These are phyloP conservation scores for Ptiloglossa arizonensis DNA, from an alignment of 1,140 invertebrate species.

Conservation along the genomic window DNA sequence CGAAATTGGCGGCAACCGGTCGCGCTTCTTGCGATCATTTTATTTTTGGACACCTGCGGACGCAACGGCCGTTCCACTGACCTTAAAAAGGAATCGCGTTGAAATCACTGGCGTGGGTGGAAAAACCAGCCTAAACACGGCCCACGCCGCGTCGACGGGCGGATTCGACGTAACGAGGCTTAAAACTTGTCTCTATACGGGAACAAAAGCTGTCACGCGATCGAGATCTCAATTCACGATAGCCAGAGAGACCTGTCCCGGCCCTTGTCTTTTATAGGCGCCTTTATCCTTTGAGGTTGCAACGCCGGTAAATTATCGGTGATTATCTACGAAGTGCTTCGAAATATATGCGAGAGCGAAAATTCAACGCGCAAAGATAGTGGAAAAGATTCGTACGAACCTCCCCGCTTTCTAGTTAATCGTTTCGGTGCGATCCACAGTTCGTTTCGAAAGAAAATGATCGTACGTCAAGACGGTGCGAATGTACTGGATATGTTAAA, in stretches of 20 bases:
- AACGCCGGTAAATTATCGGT: not conserved
- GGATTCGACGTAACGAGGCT: constrained; percentile 24
- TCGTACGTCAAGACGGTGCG: too few species aligned
- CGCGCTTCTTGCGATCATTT: not conserved
- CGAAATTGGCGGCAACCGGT: not conserved
- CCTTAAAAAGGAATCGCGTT: constrained; percentile 59
- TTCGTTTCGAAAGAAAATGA: too few species aligned
- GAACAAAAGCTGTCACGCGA: constrained; percentile 49
- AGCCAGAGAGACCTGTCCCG: not conserved
- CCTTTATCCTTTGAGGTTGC: not conserved
- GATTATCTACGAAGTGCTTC: not conserved
- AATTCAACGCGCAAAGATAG: not conserved
- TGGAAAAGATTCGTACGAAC: too few species aligned
- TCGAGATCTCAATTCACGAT: constrained; percentile 52
- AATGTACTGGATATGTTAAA: too few species aligned
- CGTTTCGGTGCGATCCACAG: too few species aligned
- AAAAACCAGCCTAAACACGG: constrained; percentile 31
- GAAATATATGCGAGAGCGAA: not conserved
- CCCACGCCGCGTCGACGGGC: constrained; percentile 46
- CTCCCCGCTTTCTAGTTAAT: too few species aligned
- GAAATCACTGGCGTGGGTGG: constrained; percentile 40
- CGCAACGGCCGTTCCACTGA: constrained; percentile 37
- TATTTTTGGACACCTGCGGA: constrained; percentile 39
- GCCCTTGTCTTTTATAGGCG: not conserved
- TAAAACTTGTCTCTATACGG: constrained; percentile 47